phyloP scores from a whole-genome alignment of 2,797 vertebrate species.

The Helarctos malayanus region DNA sequence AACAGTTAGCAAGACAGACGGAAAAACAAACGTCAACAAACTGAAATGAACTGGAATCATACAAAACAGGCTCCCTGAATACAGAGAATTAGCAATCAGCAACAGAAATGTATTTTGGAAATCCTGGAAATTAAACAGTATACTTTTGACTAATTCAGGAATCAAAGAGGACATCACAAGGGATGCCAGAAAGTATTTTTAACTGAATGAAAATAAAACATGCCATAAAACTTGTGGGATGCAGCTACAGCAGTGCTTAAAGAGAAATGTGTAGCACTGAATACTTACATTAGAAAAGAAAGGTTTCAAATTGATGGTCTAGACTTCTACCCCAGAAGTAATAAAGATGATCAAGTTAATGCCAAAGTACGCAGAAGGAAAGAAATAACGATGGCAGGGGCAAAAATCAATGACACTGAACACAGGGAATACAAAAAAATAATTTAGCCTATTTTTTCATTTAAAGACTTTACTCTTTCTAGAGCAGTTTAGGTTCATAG shows the following conservation, averaged over 20 bases:
- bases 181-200: not conserved
- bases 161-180: not conserved
- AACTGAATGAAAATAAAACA: not conserved
- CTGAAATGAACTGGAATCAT: not conserved
- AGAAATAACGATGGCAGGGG: not conserved
- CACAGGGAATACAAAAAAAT: not conserved
- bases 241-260: not conserved
- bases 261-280: not conserved
- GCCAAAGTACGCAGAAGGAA: not conserved
- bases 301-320: not conserved
- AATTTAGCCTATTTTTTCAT: not conserved
- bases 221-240: not conserved
- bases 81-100: not conserved
- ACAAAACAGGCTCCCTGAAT: not conserved
- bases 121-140: not conserved
- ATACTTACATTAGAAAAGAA: not conserved
- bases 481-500: not conserved
- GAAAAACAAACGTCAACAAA: conserved; percentile 29
- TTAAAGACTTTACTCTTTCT: not conserved
- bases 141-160: not conserved
- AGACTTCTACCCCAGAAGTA: not conserved
- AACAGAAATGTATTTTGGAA: not conserved
- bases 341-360: conserved; percentile 14
- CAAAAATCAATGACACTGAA: not conserved
- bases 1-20: not conserved